Percentiles rank a stretch among this genome's conserved stretches.
Evolutionary conservation across 2,888 invertebrate species (phyloP).

Genomic region (Cryptosula pallasiana): DNA sequence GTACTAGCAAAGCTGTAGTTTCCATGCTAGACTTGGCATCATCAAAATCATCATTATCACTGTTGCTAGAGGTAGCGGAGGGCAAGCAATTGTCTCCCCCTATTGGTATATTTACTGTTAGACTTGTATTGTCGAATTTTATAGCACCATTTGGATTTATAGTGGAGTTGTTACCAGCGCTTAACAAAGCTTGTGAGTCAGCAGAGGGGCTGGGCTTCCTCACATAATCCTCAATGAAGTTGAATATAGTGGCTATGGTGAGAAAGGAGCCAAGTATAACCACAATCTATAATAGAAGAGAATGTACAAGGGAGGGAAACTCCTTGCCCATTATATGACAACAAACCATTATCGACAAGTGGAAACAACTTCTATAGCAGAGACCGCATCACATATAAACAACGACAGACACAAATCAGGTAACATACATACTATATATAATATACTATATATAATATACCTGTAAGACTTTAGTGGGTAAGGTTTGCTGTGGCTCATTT

Average conservation of each 20-base stretch:
- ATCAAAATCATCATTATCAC: neutral
- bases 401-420: no score
- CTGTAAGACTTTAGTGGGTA: neutral
- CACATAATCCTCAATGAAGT: neutral
- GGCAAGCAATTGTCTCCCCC: neutral
- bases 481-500: neutral
- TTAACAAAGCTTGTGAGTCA: neutral
- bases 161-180: neutral
- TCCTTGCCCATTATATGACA: no score
- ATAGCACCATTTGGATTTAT: neutral
- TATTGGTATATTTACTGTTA: neutral
- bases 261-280: neutral
- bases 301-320: no score
- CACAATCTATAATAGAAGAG: constrained; percentile 11
- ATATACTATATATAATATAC: neutral
- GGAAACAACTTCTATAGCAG: no score
- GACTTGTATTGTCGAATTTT: neutral
- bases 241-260: constrained; percentile 1
- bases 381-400: no score
- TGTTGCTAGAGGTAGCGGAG: neutral
- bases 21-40: neutral
- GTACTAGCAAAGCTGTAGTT: neutral
- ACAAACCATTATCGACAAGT: no score
- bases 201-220: neutral
- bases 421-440: neutral